Percentiles rank a stretch among this genome's conserved stretches.
These are phyloP conservation scores for Tauraco erythrolophus DNA, from an alignment of 2,113 vertebrate genomes.

Conservation along the genomic window DNA sequence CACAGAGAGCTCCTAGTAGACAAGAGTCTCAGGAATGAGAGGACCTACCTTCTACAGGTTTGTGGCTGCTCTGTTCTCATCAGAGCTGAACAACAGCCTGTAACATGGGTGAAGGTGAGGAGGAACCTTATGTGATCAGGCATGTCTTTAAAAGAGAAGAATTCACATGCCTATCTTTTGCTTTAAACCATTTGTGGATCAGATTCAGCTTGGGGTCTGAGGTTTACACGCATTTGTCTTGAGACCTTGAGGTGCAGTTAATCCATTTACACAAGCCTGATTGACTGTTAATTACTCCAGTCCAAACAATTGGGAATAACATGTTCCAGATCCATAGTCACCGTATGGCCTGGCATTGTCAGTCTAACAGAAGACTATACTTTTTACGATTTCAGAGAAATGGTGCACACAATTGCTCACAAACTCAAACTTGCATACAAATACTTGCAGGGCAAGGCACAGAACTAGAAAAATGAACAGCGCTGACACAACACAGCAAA, in stretches of 20 bases:
- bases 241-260: neutral
- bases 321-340: neutral
- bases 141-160: neutral
- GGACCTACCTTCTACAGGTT: neutral
- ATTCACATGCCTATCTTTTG: neutral
- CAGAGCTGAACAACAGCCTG: neutral
- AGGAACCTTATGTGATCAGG: accelerated
- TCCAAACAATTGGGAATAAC: neutral
- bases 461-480: neutral
- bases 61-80: neutral
- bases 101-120: neutral
- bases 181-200: neutral
- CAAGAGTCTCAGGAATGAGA: neutral
- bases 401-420: neutral
- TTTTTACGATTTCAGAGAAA: neutral
- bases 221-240: neutral
- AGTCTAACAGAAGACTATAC: neutral
- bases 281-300: neutral
- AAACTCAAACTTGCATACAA: neutral
- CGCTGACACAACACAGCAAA: neutral
- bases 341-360: neutral
- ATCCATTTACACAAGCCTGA: neutral
- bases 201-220: neutral
- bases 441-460: neutral
- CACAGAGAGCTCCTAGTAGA: neutral